Percentiles rank a stretch among this genome's conserved stretches.
Conservation (phyloP, 2,113 vertebrate species). For the Agelaius tricolor region DNA sequence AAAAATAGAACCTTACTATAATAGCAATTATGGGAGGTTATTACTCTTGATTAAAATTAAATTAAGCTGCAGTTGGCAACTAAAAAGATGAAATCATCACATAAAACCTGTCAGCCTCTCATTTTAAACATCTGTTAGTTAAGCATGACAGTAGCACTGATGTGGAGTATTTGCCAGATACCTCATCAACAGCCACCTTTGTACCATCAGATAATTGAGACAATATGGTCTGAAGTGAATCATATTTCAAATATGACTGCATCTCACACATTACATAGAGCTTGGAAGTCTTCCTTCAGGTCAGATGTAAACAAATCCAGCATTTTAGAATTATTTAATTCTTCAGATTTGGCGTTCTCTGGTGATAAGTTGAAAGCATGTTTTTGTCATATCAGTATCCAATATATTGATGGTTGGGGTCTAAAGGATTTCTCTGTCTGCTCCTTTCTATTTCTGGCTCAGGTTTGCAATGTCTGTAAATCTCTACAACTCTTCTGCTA, state of each 20-base stretch:
- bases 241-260: neutral
- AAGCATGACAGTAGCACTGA: conserved; percentile 36
- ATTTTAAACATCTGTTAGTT: conserved; percentile 74
- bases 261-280: neutral
- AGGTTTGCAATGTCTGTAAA: neutral
- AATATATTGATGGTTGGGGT: neutral
- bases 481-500: neutral
- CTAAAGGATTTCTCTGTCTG: neutral
- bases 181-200: conserved; percentile 45
- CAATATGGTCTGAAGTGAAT: conserved; percentile 22
- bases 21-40: conserved; percentile 54
- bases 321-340: neutral
- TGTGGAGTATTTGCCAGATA: conserved; percentile 60
- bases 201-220: conserved; percentile 15
- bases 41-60: conserved; percentile 77
- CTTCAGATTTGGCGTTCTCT: neutral
- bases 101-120: conserved; percentile 68
- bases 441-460: neutral
- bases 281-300: neutral
- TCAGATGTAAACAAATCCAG: neutral
- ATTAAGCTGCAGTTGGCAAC: conserved; percentile 73
- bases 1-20: conserved; percentile 27
- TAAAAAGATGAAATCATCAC: conserved; percentile 69
- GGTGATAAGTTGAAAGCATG: neutral
- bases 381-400: neutral